phyloP scores from a whole-genome alignment of 2,797 vertebrate species.

The Eulemur rubriventer region DNA sequence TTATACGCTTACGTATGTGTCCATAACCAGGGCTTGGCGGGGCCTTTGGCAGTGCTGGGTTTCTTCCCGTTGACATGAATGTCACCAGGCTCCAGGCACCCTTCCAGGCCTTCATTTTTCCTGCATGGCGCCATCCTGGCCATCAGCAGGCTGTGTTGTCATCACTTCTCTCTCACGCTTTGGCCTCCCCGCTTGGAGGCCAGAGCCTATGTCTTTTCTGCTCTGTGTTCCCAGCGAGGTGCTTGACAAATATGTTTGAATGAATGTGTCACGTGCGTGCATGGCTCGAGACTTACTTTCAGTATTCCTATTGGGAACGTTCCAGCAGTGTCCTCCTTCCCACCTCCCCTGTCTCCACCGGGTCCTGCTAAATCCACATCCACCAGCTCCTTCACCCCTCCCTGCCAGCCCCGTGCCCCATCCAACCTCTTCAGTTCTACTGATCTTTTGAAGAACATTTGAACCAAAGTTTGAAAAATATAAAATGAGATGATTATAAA shows the following conservation, averaged over 20 bases:
- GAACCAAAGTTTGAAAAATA: not conserved
- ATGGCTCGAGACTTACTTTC: not conserved
- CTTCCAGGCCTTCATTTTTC: not conserved
- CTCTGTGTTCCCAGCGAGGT: not conserved
- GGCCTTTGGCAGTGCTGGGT: not conserved
- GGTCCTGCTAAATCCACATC: not conserved
- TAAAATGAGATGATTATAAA: not conserved
- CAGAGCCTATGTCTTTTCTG: not conserved
- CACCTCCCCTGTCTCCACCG: not conserved
- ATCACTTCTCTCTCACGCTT: not conserved
- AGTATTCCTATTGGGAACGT: not conserved
- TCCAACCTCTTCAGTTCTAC: not conserved
- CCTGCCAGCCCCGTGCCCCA: not conserved
- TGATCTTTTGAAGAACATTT: not conserved
- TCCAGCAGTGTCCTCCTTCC: not conserved
- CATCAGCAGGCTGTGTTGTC: not conserved
- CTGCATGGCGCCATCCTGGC: not conserved
- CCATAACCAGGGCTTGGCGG: not conserved
- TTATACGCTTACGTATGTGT: not conserved
- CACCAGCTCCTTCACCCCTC: not conserved
- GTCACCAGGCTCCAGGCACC: not conserved
- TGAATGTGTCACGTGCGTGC: not conserved
- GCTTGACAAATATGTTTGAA: not conserved
- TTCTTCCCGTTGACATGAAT: not conserved
- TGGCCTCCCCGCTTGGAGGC: not conserved